These are phyloP conservation scores for Neodiprion virginianus DNA, from an alignment of 1,140 invertebrate species.

Conservation along the genomic window DNA sequence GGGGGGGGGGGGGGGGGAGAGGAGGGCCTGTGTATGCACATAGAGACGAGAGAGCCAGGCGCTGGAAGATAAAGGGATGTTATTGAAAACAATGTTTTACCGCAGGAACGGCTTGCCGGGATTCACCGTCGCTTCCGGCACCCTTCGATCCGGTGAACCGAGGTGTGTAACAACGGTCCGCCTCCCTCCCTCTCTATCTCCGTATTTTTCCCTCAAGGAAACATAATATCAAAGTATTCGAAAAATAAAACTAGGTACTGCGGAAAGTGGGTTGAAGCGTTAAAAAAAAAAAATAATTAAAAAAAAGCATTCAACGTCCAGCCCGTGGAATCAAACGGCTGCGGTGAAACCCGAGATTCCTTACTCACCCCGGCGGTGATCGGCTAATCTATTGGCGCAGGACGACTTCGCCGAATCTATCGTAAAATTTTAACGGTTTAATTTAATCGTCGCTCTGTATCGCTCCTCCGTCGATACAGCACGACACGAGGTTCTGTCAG, in stretches of 20 bases:
- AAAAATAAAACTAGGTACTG: neutral
- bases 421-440: neutral
- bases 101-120: neutral
- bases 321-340: neutral
- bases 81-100: constrained; percentile 4
- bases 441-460: neutral
- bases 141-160: neutral
- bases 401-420: neutral
- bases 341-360: neutral
- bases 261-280: neutral
- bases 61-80: constrained; percentile 1
- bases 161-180: neutral
- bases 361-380: neutral
- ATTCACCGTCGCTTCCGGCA: too few species aligned
- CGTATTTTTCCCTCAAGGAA: neutral
- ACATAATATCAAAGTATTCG: neutral
- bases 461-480: too few species aligned
- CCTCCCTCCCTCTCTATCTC: too few species aligned
- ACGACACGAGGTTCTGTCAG: too few species aligned
- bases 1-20: too few species aligned
- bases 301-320: neutral
- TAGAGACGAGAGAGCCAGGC: neutral
- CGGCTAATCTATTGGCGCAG: neutral
- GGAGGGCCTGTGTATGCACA: neutral
- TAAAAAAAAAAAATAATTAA: neutral